Percentiles rank a stretch among this genome's conserved stretches.
Conservation (phyloP, 2,113 vertebrate genomes). For the Peromyscus polionotus region DNA sequence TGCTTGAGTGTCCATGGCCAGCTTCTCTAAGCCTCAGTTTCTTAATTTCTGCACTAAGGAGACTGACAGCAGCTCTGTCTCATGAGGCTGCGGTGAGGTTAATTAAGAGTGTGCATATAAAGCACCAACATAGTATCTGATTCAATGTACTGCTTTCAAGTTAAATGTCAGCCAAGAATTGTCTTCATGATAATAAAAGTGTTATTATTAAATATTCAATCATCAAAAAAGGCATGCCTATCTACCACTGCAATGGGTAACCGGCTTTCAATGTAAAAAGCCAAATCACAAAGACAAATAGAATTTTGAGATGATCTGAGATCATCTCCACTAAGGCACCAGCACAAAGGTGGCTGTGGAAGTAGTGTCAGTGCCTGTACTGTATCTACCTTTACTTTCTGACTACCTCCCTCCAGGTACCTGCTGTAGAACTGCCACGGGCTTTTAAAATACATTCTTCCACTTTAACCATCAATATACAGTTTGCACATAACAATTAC, state of each 20-base stretch:
- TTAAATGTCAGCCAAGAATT: slow-evolving; percentile 37
- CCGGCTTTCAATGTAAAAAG: slow-evolving; percentile 40
- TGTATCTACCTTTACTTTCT: neutral
- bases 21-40: neutral
- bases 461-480: neutral
- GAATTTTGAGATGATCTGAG: slow-evolving; percentile 58
- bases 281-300: slow-evolving; percentile 74
- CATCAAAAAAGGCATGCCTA: slow-evolving; percentile 58
- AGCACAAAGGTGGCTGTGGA: neutral
- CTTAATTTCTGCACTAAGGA: neutral
- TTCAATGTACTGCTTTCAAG: neutral
- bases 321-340: neutral
- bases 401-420: neutral
- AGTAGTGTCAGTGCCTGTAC: neutral
- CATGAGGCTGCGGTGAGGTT: neutral
- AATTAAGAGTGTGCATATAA: neutral
- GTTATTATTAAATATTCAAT: slow-evolving; percentile 59
- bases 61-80: neutral
- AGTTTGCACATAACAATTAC: neutral
- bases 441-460: neutral
- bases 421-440: neutral
- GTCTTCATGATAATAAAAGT: slow-evolving; percentile 43
- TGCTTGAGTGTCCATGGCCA: neutral
- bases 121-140: neutral
- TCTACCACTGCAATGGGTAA: neutral